phyloP scores from a whole-genome alignment of 2,888 invertebrate species.

The Leptura quadrifasciata region DNA sequence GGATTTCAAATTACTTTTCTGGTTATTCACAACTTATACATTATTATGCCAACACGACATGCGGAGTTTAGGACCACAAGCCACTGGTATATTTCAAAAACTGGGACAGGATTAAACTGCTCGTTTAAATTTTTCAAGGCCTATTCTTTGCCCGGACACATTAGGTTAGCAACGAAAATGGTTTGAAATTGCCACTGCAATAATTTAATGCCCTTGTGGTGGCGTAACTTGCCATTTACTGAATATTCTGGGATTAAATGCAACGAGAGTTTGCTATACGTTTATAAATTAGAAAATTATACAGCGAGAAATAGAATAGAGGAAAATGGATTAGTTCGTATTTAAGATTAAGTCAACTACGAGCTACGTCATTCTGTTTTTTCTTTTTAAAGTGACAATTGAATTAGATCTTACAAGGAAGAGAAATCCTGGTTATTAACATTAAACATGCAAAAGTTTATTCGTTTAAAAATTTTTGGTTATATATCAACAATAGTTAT shows the following conservation, averaged over 20 bases:
- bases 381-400: too few relatives aligned
- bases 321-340: constrained; percentile 51
- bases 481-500: too few relatives aligned
- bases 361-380: constrained; percentile 43
- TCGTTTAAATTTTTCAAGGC: constrained; percentile 29
- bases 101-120: constrained; percentile 23
- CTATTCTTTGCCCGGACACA: constrained; percentile 25
- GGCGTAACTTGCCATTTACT: constrained; percentile 28
- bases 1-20: constrained; percentile 8
- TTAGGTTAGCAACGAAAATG: constrained; percentile 23
- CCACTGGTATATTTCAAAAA: constrained; percentile 28
- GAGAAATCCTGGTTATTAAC: too few relatives aligned
- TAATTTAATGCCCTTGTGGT: constrained; percentile 30
- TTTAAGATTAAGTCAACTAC: constrained; percentile 48
- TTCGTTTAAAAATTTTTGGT: too few relatives aligned
- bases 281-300: constrained; percentile 56
- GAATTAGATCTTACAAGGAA: too few relatives aligned
- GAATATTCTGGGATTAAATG: constrained; percentile 43
- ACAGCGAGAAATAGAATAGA: constrained; percentile 45
- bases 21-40: not conserved
- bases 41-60: constrained; percentile 16
- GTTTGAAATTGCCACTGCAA: constrained; percentile 29
- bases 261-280: constrained; percentile 49
- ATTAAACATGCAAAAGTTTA: too few relatives aligned
- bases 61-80: constrained; percentile 27